Percentiles rank a stretch among this genome's conserved stretches.
Evolutionary conservation across 2,797 vertebrate species (phyloP).

Genomic region (Sebastes nivosus): DNA sequence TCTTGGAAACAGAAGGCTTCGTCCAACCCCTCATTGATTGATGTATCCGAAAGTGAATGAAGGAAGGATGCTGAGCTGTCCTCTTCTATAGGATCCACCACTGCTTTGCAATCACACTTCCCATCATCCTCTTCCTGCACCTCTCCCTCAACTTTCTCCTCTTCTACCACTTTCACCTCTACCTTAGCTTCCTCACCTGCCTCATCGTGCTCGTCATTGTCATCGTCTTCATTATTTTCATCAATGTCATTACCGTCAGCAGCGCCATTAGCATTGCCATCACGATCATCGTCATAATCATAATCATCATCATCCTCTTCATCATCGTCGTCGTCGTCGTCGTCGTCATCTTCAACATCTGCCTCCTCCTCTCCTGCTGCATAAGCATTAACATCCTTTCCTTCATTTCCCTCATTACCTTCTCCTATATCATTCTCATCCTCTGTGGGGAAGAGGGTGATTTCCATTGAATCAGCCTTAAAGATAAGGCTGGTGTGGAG

Average conservation of each 20-base stretch:
- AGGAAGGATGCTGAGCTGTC: constrained; percentile 93
- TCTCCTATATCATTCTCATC: constrained; percentile 78
- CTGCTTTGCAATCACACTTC: constrained; percentile 68
- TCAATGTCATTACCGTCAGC: constrained; percentile 34
- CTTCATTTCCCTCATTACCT: constrained; percentile 65
- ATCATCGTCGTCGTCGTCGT: constrained; percentile 70
- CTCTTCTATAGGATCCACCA: constrained; percentile 81
- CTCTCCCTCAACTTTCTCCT: constrained; percentile 42
- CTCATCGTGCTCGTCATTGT: constrained; percentile 46
- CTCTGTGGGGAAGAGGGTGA: constrained; percentile 86
- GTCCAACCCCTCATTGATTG: constrained; percentile 92
- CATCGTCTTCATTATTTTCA: constrained; percentile 51
- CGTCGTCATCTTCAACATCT: constrained; percentile 85
- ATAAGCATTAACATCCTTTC: constrained; percentile 81
- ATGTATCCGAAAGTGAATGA: constrained; percentile 93
- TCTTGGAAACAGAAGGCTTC: constrained; percentile 95
- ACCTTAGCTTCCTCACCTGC: constrained; percentile 69
- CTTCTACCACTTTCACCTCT: constrained; percentile 73
- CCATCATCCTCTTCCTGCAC: constrained; percentile 54
- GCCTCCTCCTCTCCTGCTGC: constrained; percentile 85
- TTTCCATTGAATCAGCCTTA: constrained; percentile 94
- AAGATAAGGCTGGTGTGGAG: constrained; percentile 93
- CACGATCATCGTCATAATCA: constrained; percentile 36
- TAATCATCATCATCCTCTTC: constrained; percentile 47
- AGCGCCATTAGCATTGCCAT: constrained; percentile 33